phyloP scores from a whole-genome alignment of 2,113 vertebrate genomes.

The Indicator maculatus region DNA sequence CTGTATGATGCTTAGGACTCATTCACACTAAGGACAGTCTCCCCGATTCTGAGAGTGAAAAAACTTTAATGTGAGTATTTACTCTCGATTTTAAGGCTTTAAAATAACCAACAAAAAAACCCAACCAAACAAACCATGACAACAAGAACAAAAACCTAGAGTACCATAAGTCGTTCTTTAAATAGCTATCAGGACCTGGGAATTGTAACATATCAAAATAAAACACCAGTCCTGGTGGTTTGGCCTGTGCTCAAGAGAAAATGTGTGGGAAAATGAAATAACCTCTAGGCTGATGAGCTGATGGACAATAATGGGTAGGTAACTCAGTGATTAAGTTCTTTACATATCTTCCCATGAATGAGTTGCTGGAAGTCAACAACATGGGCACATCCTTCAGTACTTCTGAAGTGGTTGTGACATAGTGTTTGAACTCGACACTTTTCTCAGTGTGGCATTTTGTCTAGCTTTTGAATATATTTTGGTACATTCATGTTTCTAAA shows the following conservation, averaged over 20 bases:
- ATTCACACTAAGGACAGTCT: not conserved
- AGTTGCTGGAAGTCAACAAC: not conserved
- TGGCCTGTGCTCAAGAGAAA: not conserved
- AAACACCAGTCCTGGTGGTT: not conserved
- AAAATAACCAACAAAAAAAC: too few species aligned
- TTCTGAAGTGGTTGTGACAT: not conserved
- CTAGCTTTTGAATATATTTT: not conserved
- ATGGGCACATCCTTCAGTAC: not conserved
- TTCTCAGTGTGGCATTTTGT: not conserved
- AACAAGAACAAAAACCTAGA: not conserved
- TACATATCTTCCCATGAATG: not conserved
- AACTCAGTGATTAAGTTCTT: not conserved
- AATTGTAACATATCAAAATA: not conserved
- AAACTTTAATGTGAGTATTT: not conserved
- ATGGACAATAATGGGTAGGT: not conserved
- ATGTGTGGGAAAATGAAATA: not conserved
- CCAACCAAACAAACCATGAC: too few species aligned
- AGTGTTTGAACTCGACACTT: rapidly evolving
- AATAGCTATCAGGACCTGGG: not conserved
- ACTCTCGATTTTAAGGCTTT: not conserved
- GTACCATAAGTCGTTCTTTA: not conserved
- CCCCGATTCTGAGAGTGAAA: not conserved
- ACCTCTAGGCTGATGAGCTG: not conserved
- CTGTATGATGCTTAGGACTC: not conserved
- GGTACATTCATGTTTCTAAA: not conserved